phyloP scores from a whole-genome alignment of 2,888 invertebrate species.

The Euzetes globulus region DNA sequence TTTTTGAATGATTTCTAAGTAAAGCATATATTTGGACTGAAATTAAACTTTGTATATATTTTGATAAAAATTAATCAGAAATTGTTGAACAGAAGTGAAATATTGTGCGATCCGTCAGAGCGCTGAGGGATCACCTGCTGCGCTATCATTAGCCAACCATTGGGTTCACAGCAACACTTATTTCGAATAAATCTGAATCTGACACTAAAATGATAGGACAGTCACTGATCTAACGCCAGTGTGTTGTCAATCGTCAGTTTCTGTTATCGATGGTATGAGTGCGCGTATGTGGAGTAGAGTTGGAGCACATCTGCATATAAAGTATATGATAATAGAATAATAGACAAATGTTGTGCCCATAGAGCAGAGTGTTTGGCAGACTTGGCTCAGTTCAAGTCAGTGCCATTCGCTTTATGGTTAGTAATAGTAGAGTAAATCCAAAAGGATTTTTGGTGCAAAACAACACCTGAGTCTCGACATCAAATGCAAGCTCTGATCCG shows the following conservation, averaged over 20 bases:
- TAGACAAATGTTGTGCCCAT: conserved; percentile 1
- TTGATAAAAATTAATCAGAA: neutral
- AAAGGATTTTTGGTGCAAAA: conserved; percentile 29
- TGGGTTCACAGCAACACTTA: neutral
- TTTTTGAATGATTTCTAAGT: neutral
- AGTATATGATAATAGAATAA: conserved; percentile 29
- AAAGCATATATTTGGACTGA: neutral
- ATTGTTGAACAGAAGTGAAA: neutral
- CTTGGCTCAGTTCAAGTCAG: neutral
- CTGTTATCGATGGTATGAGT: neutral
- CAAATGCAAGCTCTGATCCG: conserved; percentile 26
- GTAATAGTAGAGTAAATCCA: conserved; percentile 16
- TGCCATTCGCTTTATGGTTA: conserved; percentile 8
- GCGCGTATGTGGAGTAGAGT: neutral
- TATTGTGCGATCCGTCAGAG: neutral
- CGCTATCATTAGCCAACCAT: neutral
- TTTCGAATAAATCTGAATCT: neutral
- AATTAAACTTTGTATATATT: no score
- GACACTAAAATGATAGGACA: neutral
- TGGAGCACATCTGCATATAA: conserved; percentile 18
- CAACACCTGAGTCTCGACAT: conserved; percentile 27
- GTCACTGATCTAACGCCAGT: neutral
- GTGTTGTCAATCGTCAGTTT: neutral
- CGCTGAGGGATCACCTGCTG: conserved; percentile 2
- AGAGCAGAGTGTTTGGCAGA: neutral